A percentile compares a stretch with the other conserved stretches of the same genome.
Conservation (phyloP, 1,140 invertebrate genomes). For the Cepaea nemoralis region DNA sequence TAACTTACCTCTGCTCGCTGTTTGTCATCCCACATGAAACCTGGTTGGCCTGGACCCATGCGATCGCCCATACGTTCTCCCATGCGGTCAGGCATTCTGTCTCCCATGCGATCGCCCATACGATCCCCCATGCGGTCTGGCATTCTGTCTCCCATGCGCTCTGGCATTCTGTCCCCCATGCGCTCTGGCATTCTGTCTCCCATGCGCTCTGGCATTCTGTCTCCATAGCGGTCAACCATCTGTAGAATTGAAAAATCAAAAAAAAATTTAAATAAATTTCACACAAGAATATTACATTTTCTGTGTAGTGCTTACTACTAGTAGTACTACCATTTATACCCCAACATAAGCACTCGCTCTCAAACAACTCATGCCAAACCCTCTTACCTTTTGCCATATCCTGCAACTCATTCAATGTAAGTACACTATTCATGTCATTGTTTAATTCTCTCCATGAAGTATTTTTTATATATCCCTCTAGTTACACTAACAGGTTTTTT, state of each 20-base stretch:
- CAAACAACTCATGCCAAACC: too few species aligned
- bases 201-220: slow-evolving; percentile 29
- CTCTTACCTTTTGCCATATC: too few species aligned
- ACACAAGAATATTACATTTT: too few species aligned
- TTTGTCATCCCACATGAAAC: slow-evolving; percentile 34
- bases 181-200: slow-evolving; percentile 14
- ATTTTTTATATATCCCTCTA: too few species aligned
- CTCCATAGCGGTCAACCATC: slow-evolving; percentile 35
- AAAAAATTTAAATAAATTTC: too few species aligned
- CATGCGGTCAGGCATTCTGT: slow-evolving; percentile 32
- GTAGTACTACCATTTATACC: too few species aligned
- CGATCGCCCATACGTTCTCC: slow-evolving; percentile 21
- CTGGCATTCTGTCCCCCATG: slow-evolving; percentile 31
- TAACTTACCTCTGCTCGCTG: slow-evolving; percentile 26
- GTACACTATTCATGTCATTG: too few species aligned
- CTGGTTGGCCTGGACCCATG: slow-evolving; percentile 21
- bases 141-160: slow-evolving; percentile 29
- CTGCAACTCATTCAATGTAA: too few species aligned
- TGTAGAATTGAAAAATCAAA: not conserved
- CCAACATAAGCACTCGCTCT: too few species aligned
- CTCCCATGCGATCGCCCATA: slow-evolving; percentile 14
- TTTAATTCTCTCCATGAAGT: too few species aligned
- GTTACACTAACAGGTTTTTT: too few species aligned
- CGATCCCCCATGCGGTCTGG: slow-evolving; percentile 33
- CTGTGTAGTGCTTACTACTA: too few species aligned